Evolutionary conservation across 1,140 invertebrate species (phyloP).

Genomic region (Gryllus bimaculatus): DNA sequence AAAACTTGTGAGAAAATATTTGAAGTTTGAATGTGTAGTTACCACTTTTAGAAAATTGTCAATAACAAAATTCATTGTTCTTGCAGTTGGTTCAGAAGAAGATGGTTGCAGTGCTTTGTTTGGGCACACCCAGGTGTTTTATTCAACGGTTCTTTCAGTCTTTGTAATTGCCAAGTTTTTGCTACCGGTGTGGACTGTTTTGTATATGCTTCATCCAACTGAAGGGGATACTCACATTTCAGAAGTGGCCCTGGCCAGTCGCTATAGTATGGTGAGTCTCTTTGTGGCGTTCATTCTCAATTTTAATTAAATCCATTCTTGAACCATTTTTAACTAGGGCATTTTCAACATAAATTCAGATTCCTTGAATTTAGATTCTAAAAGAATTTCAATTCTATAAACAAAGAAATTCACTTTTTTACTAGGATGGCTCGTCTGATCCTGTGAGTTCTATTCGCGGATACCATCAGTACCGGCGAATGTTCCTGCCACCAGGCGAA

Average conservation of each 20-base stretch:
- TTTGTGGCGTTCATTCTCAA: too few species aligned
- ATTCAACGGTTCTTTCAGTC: conserved; percentile 37
- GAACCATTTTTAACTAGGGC: too few species aligned
- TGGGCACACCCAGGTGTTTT: conserved; percentile 40
- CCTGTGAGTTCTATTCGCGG: conserved; percentile 15
- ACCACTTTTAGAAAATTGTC: too few species aligned
- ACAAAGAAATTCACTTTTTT: neutral
- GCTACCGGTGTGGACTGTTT: conserved; percentile 42
- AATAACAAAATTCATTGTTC: neutral
- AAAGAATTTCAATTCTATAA: neutral
- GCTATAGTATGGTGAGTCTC: conserved; percentile 29
- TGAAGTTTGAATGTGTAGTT: too few species aligned
- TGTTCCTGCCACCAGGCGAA: conserved; percentile 19
- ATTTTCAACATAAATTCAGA: too few species aligned
- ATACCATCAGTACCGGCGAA: conserved; percentile 20
- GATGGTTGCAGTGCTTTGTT: conserved; percentile 44
- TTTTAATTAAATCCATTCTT: too few species aligned
- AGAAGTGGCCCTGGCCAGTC: conserved; percentile 32
- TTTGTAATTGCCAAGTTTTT: conserved; percentile 41
- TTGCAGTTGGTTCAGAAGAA: conserved; percentile 39
- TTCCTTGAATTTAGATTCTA: too few species aligned
- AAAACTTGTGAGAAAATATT: too few species aligned
- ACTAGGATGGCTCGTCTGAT: conserved; percentile 15
- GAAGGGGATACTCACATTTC: conserved; percentile 31
- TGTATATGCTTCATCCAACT: conserved; percentile 41